A percentile compares a stretch with the other conserved stretches of the same genome.
These are phyloP conservation scores for Manduca sexta DNA, from an alignment of 1,140 invertebrate species.

Conservation along the genomic window DNA sequence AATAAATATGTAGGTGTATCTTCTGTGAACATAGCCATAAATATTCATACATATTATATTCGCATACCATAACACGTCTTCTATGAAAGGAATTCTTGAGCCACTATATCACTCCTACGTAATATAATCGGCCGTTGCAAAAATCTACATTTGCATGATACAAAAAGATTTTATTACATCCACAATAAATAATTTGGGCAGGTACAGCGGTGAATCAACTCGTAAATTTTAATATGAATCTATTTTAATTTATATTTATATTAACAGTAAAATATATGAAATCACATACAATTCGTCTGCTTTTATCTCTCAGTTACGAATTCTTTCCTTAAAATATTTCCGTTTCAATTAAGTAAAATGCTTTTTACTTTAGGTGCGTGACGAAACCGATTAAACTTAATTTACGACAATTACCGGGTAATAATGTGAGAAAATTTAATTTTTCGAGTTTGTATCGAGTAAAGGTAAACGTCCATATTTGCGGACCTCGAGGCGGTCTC, in stretches of 20 bases:
- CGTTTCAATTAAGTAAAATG: too few species aligned
- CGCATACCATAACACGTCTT: neutral
- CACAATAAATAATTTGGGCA: too few species aligned
- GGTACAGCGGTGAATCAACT: too few species aligned
- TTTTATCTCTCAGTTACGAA: too few species aligned
- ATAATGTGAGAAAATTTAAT: neutral
- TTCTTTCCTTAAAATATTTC: too few species aligned
- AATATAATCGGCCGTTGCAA: conserved; percentile 20
- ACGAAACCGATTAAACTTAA: too few species aligned
- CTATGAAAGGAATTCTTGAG: conserved; percentile 18
- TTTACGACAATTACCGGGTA: too few species aligned
- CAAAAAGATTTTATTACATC: neutral
- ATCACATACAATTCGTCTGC: too few species aligned
- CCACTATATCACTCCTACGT: conserved; percentile 17
- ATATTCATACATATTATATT: conserved; percentile 17
- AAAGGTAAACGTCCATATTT: conserved; percentile 10
- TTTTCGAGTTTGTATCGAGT: neutral
- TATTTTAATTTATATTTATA: too few species aligned
- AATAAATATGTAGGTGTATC: conserved; percentile 4
- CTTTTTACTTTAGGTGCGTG: too few species aligned
- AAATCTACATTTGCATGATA: conserved; percentile 34
- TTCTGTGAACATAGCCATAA: conserved; percentile 8
- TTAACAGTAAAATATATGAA: too few species aligned
- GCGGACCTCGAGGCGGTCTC: conserved; percentile 31
- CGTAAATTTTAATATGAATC: too few species aligned